phyloP scores from a whole-genome alignment of 92 coral and sea anemone species.

The Bergia puertoricense region DNA sequence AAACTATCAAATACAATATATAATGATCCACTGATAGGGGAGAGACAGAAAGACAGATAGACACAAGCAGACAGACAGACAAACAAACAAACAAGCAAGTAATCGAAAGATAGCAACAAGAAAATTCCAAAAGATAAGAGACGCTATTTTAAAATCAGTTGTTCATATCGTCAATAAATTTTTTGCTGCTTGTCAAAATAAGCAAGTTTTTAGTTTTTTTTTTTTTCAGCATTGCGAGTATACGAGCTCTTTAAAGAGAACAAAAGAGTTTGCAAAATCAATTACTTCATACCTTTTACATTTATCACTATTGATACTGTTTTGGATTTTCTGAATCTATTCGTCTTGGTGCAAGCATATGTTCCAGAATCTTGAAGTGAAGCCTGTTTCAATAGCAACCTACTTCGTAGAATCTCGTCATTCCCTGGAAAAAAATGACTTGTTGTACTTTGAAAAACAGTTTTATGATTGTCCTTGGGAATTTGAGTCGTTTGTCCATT shows the following conservation, averaged over 20 bases:
- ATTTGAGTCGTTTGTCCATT: constrained; percentile 14
- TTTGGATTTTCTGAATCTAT: constrained; percentile 39
- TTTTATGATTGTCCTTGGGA: neutral
- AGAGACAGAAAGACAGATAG: neutral
- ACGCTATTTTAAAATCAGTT: too few species aligned
- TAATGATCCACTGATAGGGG: neutral
- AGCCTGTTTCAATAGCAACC: constrained; percentile 42
- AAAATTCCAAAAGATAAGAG: too few species aligned
- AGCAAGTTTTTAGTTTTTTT: too few species aligned
- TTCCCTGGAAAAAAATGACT: neutral
- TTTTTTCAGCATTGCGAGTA: neutral
- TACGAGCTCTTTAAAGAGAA: neutral
- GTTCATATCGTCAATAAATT: too few species aligned
- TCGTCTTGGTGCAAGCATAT: constrained; percentile 72
- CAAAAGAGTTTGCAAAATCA: neutral
- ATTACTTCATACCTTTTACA: constrained; percentile 62
- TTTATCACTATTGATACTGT: constrained; percentile 47
- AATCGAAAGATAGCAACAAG: too few species aligned
- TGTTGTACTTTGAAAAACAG: neutral
- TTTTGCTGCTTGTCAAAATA: too few species aligned
- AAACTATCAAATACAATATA: neutral
- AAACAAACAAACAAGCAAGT: too few species aligned
- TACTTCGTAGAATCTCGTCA: neutral
- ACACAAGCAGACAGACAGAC: neutral
- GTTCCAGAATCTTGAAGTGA: constrained; percentile 61